Evolutionary conservation across 1,140 invertebrate species (phyloP), one percentile per base, ranked within the genome.

Genomic region (Listronotus oregonensis): DNA sequence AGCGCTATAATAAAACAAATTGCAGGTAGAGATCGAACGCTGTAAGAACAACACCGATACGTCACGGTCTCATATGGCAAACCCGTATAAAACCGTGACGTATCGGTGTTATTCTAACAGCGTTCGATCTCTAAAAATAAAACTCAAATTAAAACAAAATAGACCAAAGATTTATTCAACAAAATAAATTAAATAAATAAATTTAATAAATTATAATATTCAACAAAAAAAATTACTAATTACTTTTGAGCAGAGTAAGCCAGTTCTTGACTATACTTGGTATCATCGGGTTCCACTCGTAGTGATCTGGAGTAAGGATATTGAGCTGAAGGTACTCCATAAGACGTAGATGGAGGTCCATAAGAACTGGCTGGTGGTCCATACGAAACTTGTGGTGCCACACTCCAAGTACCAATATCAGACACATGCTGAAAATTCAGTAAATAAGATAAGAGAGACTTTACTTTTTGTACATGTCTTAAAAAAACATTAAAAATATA

Each of bases 221-320:
- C 11, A 21, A 51, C 32, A 51, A 61, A 43, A 18, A 21, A 37
- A 3, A 42, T 50, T 10, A 51, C 9, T 32, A 21, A 58, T 54
- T 67, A 62, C 34, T 59, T 47, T 42, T 69, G 58, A 11, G 40
- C 55, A 10, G 67, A 65, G 51, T 68, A 69, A 43, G 67, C 63
- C 14, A 69, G 17, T 12, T 60, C 40, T 51, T 66, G 56, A 32
- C 55, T 60, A 27, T 67, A 55, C 15, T 61, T 60, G 39, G 14
- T 21, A 27, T 69, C 39, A 10, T 49, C 60, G 3, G 39, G 12
- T 32, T 51, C 40, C 4, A 56, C 61, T 39, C 69, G 54, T 11
- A 75, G 64, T 0, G 71, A 72, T 56, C 73, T 67, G 34, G 72
- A 71, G 44, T 72, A 75, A 1, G 73, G 67, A 43, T 61, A 69